Percentiles rank a stretch among this genome's conserved stretches.
phyloP scores from a whole-genome alignment of 2,113 vertebrate genomes.

The Apeltes quadracus region DNA sequence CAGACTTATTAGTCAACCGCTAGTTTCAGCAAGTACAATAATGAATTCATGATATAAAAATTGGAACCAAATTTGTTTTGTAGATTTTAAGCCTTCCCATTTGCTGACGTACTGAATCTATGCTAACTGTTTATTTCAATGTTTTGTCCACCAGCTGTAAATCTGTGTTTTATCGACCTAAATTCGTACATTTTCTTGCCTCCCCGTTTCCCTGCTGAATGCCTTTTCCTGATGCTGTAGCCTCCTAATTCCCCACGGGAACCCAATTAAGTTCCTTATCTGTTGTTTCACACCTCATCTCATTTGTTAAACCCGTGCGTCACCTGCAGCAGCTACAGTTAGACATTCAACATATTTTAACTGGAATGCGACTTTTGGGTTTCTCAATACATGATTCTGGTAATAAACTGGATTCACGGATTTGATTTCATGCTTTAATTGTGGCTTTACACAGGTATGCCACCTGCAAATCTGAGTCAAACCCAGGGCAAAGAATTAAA shows the following conservation, averaged over 20 bases:
- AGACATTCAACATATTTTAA: conserved; percentile 10
- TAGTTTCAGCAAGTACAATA: background rate
- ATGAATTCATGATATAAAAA: background rate
- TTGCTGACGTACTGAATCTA: background rate
- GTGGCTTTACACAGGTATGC: conserved; percentile 2
- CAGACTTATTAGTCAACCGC: no score
- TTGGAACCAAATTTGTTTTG: background rate
- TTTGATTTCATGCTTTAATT: conserved; percentile 19
- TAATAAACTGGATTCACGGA: conserved; percentile 11
- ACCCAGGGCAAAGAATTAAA: conserved; percentile 35
- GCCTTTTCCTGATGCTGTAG: conserved; percentile 19
- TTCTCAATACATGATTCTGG: background rate
- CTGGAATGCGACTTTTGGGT: background rate
- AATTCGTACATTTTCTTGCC: background rate
- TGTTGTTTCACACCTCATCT: conserved; percentile 47
- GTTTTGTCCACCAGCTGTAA: background rate
- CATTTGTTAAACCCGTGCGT: conserved; percentile 45
- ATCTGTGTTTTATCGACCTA: background rate
- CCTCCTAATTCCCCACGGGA: conserved; percentile 29
- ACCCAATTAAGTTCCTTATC: conserved; percentile 52
- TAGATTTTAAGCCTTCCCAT: background rate
- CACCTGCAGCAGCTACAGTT: conserved; percentile 9
- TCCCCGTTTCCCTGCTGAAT: conserved; percentile 14
- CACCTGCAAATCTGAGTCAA: conserved; percentile 15
- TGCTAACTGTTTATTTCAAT: background rate